Conservation (phyloP, 1,140 invertebrate species). For the Globodera rostochiensis region DNA sequence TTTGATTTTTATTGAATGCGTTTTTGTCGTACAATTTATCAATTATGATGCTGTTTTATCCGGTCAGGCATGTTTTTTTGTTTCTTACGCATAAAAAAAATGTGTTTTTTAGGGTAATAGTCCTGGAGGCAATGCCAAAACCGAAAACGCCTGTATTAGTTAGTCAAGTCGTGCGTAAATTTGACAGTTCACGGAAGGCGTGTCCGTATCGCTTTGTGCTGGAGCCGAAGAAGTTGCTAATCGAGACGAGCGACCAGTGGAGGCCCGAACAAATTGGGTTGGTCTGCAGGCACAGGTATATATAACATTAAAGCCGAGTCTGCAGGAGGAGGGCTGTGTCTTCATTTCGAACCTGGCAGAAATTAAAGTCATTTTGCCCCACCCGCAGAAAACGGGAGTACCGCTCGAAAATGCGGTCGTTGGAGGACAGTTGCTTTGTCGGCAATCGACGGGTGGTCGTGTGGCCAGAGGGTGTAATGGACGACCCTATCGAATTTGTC, state of each 20-base stretch:
- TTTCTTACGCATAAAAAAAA: too few relatives aligned
- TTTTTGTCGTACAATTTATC: too few relatives aligned
- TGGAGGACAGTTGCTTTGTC: slow-evolving; percentile 17
- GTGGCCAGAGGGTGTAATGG: slow-evolving; percentile 7
- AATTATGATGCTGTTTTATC: too few relatives aligned
- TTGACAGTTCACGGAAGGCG: neutral
- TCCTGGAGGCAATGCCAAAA: neutral
- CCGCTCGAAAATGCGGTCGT: neutral
- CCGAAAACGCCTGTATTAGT: neutral
- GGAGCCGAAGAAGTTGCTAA: slow-evolving; percentile 21
- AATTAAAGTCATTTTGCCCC: too few relatives aligned
- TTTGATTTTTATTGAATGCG: too few relatives aligned
- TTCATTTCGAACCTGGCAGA: too few relatives aligned
- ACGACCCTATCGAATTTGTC: slow-evolving; percentile 25
- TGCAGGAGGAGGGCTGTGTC: too few relatives aligned
- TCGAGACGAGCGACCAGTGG: slow-evolving; percentile 18
- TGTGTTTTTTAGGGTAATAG: too few relatives aligned
- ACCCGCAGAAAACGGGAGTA: neutral
- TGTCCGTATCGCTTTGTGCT: neutral
- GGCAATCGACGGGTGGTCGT: slow-evolving; percentile 22
- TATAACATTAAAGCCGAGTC: neutral
- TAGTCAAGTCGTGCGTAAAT: neutral
- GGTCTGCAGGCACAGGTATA: slow-evolving; percentile 19
- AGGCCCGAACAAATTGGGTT: slow-evolving; percentile 17
- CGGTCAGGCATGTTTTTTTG: too few relatives aligned